These are phyloP conservation scores for Chondrosia reniformis DNA, from an alignment of 37 sponge, comb jelly and placozoan species.

Conservation along the genomic window DNA sequence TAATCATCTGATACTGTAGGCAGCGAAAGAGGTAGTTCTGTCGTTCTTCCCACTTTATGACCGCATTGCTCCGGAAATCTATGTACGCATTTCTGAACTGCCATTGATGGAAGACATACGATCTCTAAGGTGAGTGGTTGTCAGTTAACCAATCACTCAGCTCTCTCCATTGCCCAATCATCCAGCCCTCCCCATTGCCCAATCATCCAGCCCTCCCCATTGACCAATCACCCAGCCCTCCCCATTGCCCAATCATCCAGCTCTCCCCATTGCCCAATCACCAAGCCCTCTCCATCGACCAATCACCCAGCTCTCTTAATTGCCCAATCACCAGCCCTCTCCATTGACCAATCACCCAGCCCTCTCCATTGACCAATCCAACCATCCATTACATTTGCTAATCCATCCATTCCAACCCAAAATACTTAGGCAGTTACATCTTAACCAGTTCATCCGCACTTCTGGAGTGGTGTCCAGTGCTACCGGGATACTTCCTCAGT, in stretches of 20 bases:
- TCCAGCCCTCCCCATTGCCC: neutral
- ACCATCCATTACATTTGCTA: neutral
- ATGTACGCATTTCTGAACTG: constrained; percentile 90
- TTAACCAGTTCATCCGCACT: constrained; percentile 96
- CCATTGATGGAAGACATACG: constrained; percentile 97
- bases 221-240: neutral
- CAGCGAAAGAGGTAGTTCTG: constrained; percentile 96
- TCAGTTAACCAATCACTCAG: neutral
- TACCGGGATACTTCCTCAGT: constrained; percentile 97
- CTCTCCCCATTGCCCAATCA: neutral
- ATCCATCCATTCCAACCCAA: neutral
- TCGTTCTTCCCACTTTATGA: constrained; percentile 91
- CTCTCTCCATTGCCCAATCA: neutral
- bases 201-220: neutral
- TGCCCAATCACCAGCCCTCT: neutral
- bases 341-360: neutral
- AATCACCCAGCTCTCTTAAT: neutral
- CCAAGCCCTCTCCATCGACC: neutral
- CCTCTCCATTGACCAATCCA: neutral
- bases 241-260: neutral
- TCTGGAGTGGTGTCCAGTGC: constrained; percentile 89
- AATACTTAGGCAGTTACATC: constrained; percentile 82
- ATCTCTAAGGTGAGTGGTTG: constrained; percentile 76
- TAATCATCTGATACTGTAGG: too few species aligned
- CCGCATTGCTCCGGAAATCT: constrained; percentile 81